Percentiles rank a stretch among this genome's conserved stretches.
These are phyloP conservation scores for Mugil cephalus DNA, from an alignment of 2,113 vertebrate species.

Conservation along the genomic window DNA sequence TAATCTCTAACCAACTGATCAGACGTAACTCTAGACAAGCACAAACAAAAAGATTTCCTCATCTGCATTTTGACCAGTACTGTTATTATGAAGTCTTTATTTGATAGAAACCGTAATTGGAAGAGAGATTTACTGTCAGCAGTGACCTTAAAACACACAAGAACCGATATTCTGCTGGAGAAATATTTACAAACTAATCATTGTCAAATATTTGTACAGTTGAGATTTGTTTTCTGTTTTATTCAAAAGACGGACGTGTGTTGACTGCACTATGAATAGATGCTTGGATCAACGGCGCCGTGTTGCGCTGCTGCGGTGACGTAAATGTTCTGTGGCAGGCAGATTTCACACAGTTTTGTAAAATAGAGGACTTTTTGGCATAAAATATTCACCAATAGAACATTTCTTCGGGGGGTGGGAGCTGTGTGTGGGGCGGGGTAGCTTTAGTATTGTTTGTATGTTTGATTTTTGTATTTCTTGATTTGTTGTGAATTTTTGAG, in stretches of 20 bases:
- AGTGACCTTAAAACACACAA: slow-evolving; percentile 42
- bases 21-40: slow-evolving; percentile 63
- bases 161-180: slow-evolving; percentile 41
- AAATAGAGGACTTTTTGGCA: slow-evolving; percentile 51
- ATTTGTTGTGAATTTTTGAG: slow-evolving; percentile 77
- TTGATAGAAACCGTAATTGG: slow-evolving; percentile 51
- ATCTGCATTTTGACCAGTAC: slow-evolving; percentile 50
- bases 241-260: slow-evolving; percentile 59
- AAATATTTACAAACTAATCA: slow-evolving; percentile 72
- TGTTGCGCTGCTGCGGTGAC: slow-evolving; percentile 54
- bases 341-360: slow-evolving; percentile 65
- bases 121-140: slow-evolving; percentile 45
- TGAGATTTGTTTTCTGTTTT: slow-evolving; percentile 65
- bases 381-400: slow-evolving; percentile 75
- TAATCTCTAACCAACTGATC: slow-evolving; percentile 37
- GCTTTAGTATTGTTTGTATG: slow-evolving; percentile 81
- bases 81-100: slow-evolving; percentile 51
- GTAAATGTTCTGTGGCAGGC: slow-evolving; percentile 46
- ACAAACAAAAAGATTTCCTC: slow-evolving; percentile 61
- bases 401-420: slow-evolving; percentile 10
- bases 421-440: slow-evolving; percentile 45
- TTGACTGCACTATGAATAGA: slow-evolving; percentile 44
- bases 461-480: slow-evolving; percentile 76
- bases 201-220: slow-evolving; percentile 76
- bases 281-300: slow-evolving; percentile 45